phyloP scores from a whole-genome alignment of 2,113 vertebrate species.

The Cettia cetti region DNA sequence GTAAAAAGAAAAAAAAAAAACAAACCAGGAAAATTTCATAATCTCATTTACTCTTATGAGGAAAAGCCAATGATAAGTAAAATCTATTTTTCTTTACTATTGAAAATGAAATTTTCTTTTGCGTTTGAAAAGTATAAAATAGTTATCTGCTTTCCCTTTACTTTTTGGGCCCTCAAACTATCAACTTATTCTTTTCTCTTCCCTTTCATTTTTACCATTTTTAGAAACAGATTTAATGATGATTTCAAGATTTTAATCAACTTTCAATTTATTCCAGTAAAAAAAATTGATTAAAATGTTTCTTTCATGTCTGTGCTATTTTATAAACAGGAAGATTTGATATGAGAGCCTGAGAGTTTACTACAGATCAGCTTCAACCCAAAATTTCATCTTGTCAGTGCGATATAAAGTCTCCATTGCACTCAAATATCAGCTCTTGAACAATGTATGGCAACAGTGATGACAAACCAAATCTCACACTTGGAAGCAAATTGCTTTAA shows the following conservation, averaged over 20 bases:
- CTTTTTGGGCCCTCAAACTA: neutral
- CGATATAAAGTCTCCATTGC: neutral
- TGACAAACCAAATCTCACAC: neutral
- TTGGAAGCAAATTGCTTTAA: neutral
- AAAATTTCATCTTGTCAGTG: neutral
- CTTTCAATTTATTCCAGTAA: neutral
- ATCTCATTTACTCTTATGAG: neutral
- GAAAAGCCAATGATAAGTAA: neutral
- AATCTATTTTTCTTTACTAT: neutral
- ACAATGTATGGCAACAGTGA: neutral
- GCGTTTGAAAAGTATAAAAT: neutral
- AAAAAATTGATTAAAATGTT: rapidly evolving
- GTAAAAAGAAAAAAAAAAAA: neutral
- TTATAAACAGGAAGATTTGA: neutral
- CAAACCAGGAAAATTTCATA: rapidly evolving
- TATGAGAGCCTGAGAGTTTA: rapidly evolving
- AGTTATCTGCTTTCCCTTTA: neutral
- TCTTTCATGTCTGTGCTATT: rapidly evolving
- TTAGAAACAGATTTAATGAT: neutral
- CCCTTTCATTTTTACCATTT: neutral
- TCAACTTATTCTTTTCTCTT: neutral
- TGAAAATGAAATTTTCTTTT: neutral
- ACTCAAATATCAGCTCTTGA: neutral
- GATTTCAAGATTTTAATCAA: neutral
- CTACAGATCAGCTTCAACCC: neutral